Base-by-base conservation (phyloP, 2,113 vertebrate genomes). In the Xenopus tropicalis region DNA sequence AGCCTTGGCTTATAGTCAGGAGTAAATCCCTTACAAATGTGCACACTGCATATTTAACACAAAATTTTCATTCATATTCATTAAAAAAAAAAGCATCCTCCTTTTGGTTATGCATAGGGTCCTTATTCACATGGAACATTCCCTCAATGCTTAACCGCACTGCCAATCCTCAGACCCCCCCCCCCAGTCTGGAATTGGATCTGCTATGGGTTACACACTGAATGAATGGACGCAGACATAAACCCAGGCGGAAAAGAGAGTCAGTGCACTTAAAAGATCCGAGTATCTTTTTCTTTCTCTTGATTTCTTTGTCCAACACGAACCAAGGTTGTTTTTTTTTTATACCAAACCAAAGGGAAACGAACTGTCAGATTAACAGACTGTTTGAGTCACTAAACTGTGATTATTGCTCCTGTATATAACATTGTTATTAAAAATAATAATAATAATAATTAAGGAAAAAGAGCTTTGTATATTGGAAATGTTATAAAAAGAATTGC, bases 381-480 rank as follows among this genome's bases (percentile, higher is more conserved):
- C 91, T 92, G 88, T 86, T 88, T 83, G 88, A 89, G 88, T 91
- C 89, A 93, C 87, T 87, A 93, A 93, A 94, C 93, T 94, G 92
- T 94, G 93, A 93, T 94, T 88, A 91, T 90, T 89, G 90, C 90
- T 92, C 88, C 85, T 96, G 94, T 95, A 96, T 85, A 97, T 94
- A 95, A 84, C 90, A 88, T 88, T 94, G 92, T 94, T 93, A 91
- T 94, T 86, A 80, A 71, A 69, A 80, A 82, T 86, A 82, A 54
- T 54, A 54, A 48, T 48, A 48, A 54, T 54, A 54, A 54, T 54
- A 79, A 75, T 23, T 74, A 81, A 83, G 83, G 79, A 83, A 88
- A 91, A 90, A 93, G 89, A 94, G 93, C 91, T 89, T 89, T 97
- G 96, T 97, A 97, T 93, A 98, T 96, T 96, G 94, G 86, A 94